Conservation (phyloP, 1,140 invertebrate species). For the Drosophila sulfurigaster region DNA sequence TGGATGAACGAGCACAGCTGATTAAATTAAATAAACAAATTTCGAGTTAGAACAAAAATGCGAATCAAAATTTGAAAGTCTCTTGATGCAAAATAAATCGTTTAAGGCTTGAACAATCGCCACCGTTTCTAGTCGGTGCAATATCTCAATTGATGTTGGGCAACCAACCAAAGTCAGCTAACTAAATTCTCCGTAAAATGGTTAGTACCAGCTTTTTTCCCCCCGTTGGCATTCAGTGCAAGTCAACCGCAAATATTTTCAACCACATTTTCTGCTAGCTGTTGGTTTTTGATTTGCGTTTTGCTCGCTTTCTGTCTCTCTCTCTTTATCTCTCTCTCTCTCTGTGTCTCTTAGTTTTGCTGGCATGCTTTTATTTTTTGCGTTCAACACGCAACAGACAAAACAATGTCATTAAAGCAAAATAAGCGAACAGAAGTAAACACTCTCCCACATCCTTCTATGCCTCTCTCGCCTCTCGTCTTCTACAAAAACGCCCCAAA, state of each 20-base stretch:
- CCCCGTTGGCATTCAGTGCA: conserved; percentile 20
- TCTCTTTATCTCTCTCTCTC: no score
- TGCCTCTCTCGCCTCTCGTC: conserved; percentile 17
- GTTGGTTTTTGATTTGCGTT: neutral
- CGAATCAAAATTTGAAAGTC: neutral
- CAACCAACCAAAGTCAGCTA: conserved; percentile 9
- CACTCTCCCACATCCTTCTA: conserved; percentile 25
- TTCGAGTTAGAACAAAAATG: neutral
- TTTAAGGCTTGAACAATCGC: neutral
- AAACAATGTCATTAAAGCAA: conserved; percentile 69
- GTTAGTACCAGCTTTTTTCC: conserved; percentile 9
- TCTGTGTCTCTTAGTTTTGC: neutral
- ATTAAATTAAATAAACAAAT: neutral
- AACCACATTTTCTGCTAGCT: conserved; percentile 16
- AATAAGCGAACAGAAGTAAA: conserved; percentile 57
- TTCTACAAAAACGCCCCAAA: conserved; percentile 37
- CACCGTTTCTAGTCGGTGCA: neutral
- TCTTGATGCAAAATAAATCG: neutral
- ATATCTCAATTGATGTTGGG: neutral
- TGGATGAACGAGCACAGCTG: neutral
- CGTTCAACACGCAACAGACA: conserved; percentile 55
- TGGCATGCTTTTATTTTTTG: neutral
- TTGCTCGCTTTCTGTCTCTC: neutral
- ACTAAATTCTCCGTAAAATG: conserved; percentile 12
- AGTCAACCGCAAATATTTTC: conserved; percentile 31